Percentiles rank a stretch among this genome's conserved stretches.
Conservation (phyloP, 2,797 vertebrate species). For the Uromys caudimaculatus region DNA sequence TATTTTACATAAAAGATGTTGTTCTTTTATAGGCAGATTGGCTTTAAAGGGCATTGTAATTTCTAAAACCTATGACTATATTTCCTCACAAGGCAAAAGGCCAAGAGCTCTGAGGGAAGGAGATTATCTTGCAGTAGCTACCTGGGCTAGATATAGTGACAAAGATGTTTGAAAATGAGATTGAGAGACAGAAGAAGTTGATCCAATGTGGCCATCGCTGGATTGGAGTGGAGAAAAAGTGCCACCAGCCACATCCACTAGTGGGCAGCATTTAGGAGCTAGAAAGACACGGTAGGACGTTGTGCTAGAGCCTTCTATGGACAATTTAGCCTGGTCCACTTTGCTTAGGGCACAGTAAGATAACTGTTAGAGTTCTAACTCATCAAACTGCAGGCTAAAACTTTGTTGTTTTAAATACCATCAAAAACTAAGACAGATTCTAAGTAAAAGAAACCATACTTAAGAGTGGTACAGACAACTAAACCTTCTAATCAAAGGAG, state of each 20-base stretch:
- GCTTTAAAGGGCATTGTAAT: neutral
- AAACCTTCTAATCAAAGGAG: constrained; percentile 42
- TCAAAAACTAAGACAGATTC: neutral
- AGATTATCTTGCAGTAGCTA: neutral
- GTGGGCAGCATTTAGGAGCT: neutral
- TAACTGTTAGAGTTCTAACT: neutral
- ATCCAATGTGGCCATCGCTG: neutral
- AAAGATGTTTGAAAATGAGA: neutral
- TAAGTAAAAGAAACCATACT: constrained; percentile 6
- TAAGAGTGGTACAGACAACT: constrained; percentile 30
- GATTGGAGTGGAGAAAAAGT: neutral
- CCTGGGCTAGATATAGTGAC: neutral
- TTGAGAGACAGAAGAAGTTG: neutral
- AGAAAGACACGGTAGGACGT: neutral
- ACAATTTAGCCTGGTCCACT: neutral
- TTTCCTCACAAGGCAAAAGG: neutral
- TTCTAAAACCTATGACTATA: neutral
- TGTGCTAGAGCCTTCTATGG: neutral
- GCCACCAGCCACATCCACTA: neutral
- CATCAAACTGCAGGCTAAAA: neutral
- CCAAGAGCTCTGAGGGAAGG: neutral
- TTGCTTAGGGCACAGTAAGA: neutral
- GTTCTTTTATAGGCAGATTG: neutral
- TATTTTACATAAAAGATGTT: neutral
- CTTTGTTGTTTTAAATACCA: constrained; percentile 35